A percentile compares a stretch with the other conserved stretches of the same genome.
Evolutionary conservation across 2,888 invertebrate genomes (phyloP).

Genomic region (Pollenia amentaria): DNA sequence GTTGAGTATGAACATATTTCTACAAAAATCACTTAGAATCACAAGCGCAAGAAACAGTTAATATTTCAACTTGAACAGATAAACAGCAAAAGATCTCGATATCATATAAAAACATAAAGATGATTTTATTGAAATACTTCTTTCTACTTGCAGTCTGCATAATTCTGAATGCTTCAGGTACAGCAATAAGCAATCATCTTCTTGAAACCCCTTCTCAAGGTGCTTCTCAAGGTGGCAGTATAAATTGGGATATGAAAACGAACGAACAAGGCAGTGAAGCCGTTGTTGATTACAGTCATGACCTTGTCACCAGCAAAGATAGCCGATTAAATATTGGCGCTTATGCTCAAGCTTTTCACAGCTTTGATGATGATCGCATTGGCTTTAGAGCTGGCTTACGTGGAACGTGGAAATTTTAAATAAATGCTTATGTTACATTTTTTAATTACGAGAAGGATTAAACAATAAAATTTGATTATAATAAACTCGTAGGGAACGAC

Average conservation of each 20-base stretch:
- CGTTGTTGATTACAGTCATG: slow-evolving; percentile 76
- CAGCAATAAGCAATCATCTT: neutral
- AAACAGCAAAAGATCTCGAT: too few species aligned
- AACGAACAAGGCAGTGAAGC: slow-evolving; percentile 26
- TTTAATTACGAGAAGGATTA: neutral
- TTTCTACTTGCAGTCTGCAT: slow-evolving; percentile 16
- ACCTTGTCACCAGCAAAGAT: slow-evolving; percentile 77
- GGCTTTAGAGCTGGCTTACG: slow-evolving; percentile 76
- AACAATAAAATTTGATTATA: too few species aligned
- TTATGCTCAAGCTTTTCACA: slow-evolving; percentile 77
- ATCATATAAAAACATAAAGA: neutral
- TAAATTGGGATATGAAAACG: neutral
- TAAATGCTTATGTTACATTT: neutral
- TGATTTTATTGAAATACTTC: slow-evolving; percentile 3
- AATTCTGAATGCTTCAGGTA: neutral
- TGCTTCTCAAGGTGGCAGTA: slow-evolving; percentile 74
- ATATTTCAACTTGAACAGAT: too few species aligned
- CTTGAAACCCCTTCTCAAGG: slow-evolving; percentile 57
- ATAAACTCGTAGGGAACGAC: too few species aligned
- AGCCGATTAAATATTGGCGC: slow-evolving; percentile 78
- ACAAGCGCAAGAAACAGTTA: too few species aligned
- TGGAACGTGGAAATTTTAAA: neutral
- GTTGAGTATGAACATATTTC: too few species aligned
- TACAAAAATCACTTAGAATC: too few species aligned
- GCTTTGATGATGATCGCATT: slow-evolving; percentile 77